Base-by-base conservation (phyloP, 1,140 invertebrate genomes). In the Drosophila bifasciata region DNA sequence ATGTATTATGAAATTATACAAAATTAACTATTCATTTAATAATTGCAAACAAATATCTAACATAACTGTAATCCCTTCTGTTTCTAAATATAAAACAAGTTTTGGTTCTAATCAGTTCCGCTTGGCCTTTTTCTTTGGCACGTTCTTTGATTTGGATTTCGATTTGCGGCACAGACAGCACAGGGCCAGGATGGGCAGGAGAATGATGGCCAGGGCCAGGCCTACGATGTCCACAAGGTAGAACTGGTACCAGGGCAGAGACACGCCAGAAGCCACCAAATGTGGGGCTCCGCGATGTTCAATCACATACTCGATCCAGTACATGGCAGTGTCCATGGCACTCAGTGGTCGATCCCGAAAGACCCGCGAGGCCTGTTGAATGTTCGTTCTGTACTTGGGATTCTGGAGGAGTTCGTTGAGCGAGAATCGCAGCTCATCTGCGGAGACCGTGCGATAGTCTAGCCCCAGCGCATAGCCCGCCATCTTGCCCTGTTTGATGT, bases 301-400 rank as follows among this genome's bases (percentile, higher is more conserved):
- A 8, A 94, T 93, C 0, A 94, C 94, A 70, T 93, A 94, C 61
- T 95, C 93, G 1, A 93, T 93, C 94, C 94, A 95, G 77, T 92
- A 94, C 39, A 94, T 83, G 1, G 94, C 93, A 23, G 92, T 92
- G 11, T 94, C 92, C 79, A 94, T 77, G 0, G 93, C 91, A 9
- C 90, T 66, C 39, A 92, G 72, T 0, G 93, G 93, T 1, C 93
- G 91, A 78, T 95, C 93, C 5, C 92, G 92, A 83, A 94, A 93
- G 0, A 93, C 84, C 3, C 76, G 79, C 1, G 93, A 92, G 4
- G 92, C 51, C 11, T 64, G 51, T 44, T 92, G 91, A 6, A 92
- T 92, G 28, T 91, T 91, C 3, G 90, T 67, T 6, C 63, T 72
- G 53, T 88, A 92, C 91, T 89, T 92, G n/a, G 79, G 80, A 80